phyloP scores from a whole-genome alignment of 1,140 invertebrate species.

The Carposina sasakii region DNA sequence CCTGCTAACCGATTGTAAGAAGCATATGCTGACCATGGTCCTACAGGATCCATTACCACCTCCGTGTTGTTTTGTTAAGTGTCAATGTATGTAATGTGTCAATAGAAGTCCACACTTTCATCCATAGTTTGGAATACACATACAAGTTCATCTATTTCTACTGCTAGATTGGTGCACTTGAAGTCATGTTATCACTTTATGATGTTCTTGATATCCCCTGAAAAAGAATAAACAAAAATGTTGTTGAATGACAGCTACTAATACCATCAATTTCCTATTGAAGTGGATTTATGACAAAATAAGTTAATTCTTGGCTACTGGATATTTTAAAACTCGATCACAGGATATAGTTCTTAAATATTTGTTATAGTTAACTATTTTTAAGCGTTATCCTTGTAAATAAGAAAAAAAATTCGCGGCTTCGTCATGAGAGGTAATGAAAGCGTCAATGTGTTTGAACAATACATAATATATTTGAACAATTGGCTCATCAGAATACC shows the following conservation, averaged over 20 bases:
- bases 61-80: constrained; percentile 55
- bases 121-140: constrained; percentile 63
- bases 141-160: constrained; percentile 45
- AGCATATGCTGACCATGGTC: constrained; percentile 83
- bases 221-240: constrained; percentile 47
- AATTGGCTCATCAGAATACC: too few relatives aligned
- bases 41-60: constrained; percentile 83
- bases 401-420: constrained; percentile 64
- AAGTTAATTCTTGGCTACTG: too few relatives aligned
- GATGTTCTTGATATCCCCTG: constrained; percentile 46
- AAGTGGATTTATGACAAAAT: too few relatives aligned
- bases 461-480: constrained; percentile 41
- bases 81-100: constrained; percentile 61
- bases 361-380: too few relatives aligned
- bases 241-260: constrained; percentile 19
- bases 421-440: constrained; percentile 51
- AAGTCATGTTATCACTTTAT: constrained; percentile 41
- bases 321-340: too few relatives aligned
- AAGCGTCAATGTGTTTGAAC: constrained; percentile 60
- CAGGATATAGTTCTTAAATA: too few relatives aligned
- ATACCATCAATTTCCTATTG: too few relatives aligned
- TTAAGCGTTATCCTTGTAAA: too few relatives aligned
- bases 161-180: constrained; percentile 51
- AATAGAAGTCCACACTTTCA: constrained; percentile 68
- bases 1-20: constrained; percentile 81